Base-by-base conservation (phyloP, 2,113 vertebrate genomes). In the Paratilapia polleni region DNA sequence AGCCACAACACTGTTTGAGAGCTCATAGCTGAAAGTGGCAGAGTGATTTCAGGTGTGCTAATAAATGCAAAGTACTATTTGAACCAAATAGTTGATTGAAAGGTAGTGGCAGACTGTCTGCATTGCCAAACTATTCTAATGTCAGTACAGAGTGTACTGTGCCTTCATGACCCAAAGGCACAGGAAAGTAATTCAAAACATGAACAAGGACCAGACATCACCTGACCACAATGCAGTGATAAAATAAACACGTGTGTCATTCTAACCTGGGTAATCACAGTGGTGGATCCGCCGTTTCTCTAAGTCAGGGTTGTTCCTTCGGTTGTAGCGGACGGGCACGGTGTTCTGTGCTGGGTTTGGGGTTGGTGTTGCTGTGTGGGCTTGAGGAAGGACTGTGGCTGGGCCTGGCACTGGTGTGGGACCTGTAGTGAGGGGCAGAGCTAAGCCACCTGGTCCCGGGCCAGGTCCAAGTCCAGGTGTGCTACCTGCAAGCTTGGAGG, bases 251-350 rank as follows among this genome's bases (percentile, higher is more conserved):
- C 4, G 5, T 31, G 47, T 86, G 75, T 10, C 22, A 14, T 31
- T 22, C 96, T 90, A 92, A 99, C 98, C 98, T 80, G 97, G 97
- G 78, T 98, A 99, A 93, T 99, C 98, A 95, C 98, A 99, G 96
- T 98, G 98, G 92, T 99, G 98, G 93, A 99, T 98, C 61, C 98
- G 96, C 54, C 98, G 96, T 79, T 99, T 99, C 94, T 99, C 98
- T 93, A 99, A 87, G 88, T 99, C 98, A 0, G 98, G 98, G 91
- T 99, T 99, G 94, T 97, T 99, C 93, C 98, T 97, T 80, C 98
- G 96, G 89, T 99, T 99, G 95, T 98, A 99, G 92, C 97, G 96
- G 87, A 96, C 96, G 10, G 97, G 94, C 91, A 96, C 94, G 13
- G 93, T 93, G 82, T 90, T 91, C 68, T 95, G 96, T n/a, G 80